Percentiles rank a stretch among this genome's conserved stretches.
Conservation (phyloP, 2,888 invertebrate species). For the Rhaphigaster nebulosa region DNA sequence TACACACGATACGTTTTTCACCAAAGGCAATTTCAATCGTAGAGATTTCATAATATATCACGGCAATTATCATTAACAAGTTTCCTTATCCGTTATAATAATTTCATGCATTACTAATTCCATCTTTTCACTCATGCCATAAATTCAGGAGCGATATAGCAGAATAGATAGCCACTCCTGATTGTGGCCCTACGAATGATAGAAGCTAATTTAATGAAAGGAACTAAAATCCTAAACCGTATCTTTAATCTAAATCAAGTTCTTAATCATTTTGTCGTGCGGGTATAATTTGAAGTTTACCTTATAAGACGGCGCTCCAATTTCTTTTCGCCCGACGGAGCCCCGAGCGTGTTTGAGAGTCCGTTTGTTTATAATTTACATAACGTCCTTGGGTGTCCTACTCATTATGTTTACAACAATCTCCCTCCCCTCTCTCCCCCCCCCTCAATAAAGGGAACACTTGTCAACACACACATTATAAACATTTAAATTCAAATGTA, state of each 20-base stretch:
- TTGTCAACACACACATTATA: slow-evolving; percentile 47
- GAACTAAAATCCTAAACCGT: slow-evolving; percentile 31
- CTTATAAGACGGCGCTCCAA: slow-evolving; percentile 30
- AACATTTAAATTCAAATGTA: slow-evolving; percentile 1
- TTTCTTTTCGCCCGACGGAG: not conserved
- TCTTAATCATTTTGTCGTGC: slow-evolving; percentile 44
- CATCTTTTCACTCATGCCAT: slow-evolving; percentile 43
- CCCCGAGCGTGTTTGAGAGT: not conserved
- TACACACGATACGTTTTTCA: not conserved
- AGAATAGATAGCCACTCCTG: not conserved
- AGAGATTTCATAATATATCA: not conserved
- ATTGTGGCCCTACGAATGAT: slow-evolving; percentile 1
- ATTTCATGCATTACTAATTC: slow-evolving; percentile 24
- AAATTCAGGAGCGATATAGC: not conserved
- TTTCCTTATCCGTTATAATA: slow-evolving; percentile 42
- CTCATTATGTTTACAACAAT: slow-evolving; percentile 19
- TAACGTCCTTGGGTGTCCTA: slow-evolving; percentile 21
- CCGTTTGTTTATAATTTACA: slow-evolving; percentile 39
- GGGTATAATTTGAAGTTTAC: slow-evolving; percentile 47
- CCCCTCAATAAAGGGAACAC: not conserved
- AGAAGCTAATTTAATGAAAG: slow-evolving; percentile 27
- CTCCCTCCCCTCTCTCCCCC: no score
- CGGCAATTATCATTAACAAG: slow-evolving; percentile 7
- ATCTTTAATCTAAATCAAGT: slow-evolving; percentile 39
- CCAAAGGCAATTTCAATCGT: not conserved